Evolutionary conservation across 2,797 vertebrate genomes (phyloP), one percentile per base, ranked within the genome.

Genomic region (Echiichthys vipera): DNA sequence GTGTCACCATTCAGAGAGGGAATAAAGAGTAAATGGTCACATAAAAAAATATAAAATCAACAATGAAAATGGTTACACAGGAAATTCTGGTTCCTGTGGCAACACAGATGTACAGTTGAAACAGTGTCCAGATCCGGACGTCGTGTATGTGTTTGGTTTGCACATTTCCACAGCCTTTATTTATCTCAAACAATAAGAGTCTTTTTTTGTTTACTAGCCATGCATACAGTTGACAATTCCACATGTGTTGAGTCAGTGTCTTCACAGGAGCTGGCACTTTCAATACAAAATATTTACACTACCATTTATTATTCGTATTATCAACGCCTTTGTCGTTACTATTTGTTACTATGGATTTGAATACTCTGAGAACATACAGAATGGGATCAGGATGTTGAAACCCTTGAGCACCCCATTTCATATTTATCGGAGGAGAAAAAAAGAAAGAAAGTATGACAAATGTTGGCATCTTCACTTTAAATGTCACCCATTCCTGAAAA

Each of bases 31-130:
- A 92, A 92, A 95, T 93, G 93, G 87, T 86, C 91, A 95, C 93
- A 92, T 94, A 93, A 94, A 95, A 95, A 95, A 94, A 95, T 93
- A 94, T 76, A 94, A 94, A 95, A 94, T 93, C 79, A 94, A 94
- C 91, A 91, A 93, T 91, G 92, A 92, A 89, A 91, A 91, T 91
- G 92, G 90, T 84, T 65, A 90, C 84, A 88, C 75, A 36, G 86
- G 70, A 72, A 49, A 76, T 81, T 84, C 84, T 87, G 81, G 74
- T 77, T 91, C 91, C 91, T 79, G 85, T 86, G 87, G 86, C 81
- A 85, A 88, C 84, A 84, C 36, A 80, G 86, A 93, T 83, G 84
- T 81, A 92, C 84, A 90, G 51, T 84, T 88, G 84, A 89, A 82
- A 88, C 80, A 87, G 78, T 83, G 89, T 92, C 88, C 88, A 88